Percentiles rank a stretch among this genome's conserved stretches.
These are phyloP conservation scores for Enteromius radiatus DNA, from an alignment of 2,797 vertebrate species.

Conservation along the genomic window DNA sequence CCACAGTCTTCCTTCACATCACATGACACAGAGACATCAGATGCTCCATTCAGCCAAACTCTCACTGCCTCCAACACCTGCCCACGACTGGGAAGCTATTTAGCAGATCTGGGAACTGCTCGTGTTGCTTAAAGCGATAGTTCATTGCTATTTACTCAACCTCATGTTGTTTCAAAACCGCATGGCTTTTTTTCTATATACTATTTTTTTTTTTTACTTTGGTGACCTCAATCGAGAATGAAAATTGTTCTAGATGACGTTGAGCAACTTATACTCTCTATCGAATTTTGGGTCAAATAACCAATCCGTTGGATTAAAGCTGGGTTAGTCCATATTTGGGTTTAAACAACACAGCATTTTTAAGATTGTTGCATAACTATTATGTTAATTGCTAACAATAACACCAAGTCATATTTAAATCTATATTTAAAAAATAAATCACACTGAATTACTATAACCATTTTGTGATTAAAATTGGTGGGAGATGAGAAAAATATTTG, in stretches of 20 bases:
- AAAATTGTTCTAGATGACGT: neutral
- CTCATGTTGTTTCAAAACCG: neutral
- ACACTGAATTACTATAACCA: neutral
- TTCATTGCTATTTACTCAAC: neutral
- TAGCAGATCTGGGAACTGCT: constrained; percentile 29
- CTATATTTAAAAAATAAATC: neutral
- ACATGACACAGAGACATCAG: constrained; percentile 20
- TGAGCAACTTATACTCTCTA: neutral
- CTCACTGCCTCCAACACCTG: constrained; percentile 50
- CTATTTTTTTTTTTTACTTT: neutral
- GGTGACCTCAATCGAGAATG: neutral
- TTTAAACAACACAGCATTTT: too few relatives aligned
- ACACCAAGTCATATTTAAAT: neutral
- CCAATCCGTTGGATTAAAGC: too few relatives aligned
- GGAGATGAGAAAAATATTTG: neutral
- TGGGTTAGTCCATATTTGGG: too few relatives aligned
- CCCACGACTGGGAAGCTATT: constrained; percentile 45
- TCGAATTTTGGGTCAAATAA: too few relatives aligned
- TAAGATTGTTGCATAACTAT: neutral
- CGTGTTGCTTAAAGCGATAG: constrained; percentile 2
- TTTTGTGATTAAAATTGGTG: neutral
- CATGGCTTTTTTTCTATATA: neutral
- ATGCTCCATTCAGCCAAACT: constrained; percentile 49
- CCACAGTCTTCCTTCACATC: constrained; percentile 41
- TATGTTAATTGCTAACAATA: neutral